Base-by-base conservation (phyloP, 2,888 invertebrate species). In the Eristalis arbustorum region DNA sequence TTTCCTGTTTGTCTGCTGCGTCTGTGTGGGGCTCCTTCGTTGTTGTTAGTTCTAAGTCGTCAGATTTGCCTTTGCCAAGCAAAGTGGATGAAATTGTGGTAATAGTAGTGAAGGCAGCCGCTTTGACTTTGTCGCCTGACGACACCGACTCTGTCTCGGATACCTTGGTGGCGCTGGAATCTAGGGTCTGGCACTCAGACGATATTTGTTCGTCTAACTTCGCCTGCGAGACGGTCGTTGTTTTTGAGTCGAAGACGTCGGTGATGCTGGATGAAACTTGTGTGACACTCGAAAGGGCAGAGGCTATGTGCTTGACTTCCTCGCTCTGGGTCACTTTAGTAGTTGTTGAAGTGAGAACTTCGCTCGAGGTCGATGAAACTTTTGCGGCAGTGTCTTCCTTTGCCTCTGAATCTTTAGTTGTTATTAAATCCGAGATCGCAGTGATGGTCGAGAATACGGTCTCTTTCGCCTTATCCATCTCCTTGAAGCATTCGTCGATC, bases 21-120 rank as follows among this genome's bases (percentile, higher is more conserved):
- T 67, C 61, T 28, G 42, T 89, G n/a, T 89, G 89, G 0, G 74
- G 67, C 23, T 6, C 87, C 72, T 73, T 89, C 90, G 25, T 25
- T 75, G 18, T 62, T 31, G 14, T n/a, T 3, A 8, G 40, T 0
- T 56, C 18, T 2, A 13, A 22, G 23, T 14, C 6, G n/a, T 42
- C n/a, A 1, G 14, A 14, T n/a, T 42, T 14, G 14, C 14, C 42
- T 6, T 42, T 42, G 49, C 18, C 49, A 49, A 49, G n/a, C 18
- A 37, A 13, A 13, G 10, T 37, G 37, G 49, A 18, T 49, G 49
- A 57, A 2, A 31, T 40, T 8, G 23, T 3, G 5, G 75, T 28
- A 22, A 18, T 66, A 18, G 25, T 49, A 11, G 75, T 75, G 11
- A 22, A 22, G 5, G 14, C 11, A 13, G 25, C 34, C 34, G 23